Percentiles rank a stretch among this genome's conserved stretches.
phyloP scores from a whole-genome alignment of 2,888 invertebrate species.

The Dione juno region DNA sequence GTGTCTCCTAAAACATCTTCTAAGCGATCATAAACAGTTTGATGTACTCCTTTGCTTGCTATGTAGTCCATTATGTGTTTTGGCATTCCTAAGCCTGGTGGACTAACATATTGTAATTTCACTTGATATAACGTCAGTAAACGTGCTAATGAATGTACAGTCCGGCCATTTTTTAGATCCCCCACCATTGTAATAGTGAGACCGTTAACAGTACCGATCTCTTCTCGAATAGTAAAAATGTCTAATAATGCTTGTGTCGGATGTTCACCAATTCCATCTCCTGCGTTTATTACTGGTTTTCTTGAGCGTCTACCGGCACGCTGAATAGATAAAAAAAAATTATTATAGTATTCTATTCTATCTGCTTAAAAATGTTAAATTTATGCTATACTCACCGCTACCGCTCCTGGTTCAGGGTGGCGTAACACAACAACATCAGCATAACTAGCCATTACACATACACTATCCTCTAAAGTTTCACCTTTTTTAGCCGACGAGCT shows the following conservation, averaged over 20 bases:
- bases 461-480: slow-evolving; percentile 95
- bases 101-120: slow-evolving; percentile 95
- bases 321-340: slow-evolving; percentile 70
- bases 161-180: slow-evolving; percentile 98
- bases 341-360: background rate
- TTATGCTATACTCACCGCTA: slow-evolving; percentile 85
- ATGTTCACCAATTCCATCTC: slow-evolving; percentile 98
- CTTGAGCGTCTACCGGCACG: slow-evolving; percentile 91
- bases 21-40: slow-evolving; percentile 88
- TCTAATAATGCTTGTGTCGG: slow-evolving; percentile 99
- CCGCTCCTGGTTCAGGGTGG: slow-evolving; percentile 96
- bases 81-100: slow-evolving; percentile 95
- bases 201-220: slow-evolving; percentile 99
- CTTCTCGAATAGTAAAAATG: slow-evolving; percentile 98
- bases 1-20: slow-evolving; percentile 95
- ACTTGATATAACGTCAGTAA: slow-evolving; percentile 97
- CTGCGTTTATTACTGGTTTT: slow-evolving; percentile 98
- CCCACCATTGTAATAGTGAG: slow-evolving; percentile 99
- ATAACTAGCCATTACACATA: slow-evolving; percentile 95
- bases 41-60: slow-evolving; percentile 89
- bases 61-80: slow-evolving; percentile 92
- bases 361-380: background rate
- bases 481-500: slow-evolving; percentile 98
- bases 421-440: slow-evolving; percentile 96
- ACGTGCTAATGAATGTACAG: slow-evolving; percentile 98